phyloP scores from a whole-genome alignment of 2,113 vertebrate species.

The Erythrolamprus reginae region DNA sequence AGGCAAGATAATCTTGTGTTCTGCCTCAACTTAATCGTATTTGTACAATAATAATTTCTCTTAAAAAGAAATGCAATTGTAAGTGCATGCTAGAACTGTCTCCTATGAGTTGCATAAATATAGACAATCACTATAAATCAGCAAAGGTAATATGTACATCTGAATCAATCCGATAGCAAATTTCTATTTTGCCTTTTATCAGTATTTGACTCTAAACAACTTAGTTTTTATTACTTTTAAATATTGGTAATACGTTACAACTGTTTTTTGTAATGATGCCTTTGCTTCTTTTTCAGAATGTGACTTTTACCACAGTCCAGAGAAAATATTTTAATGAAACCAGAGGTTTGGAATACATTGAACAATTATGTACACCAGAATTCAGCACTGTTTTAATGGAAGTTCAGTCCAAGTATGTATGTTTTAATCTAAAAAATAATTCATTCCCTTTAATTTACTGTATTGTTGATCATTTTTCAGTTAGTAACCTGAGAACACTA shows the following conservation, averaged over 20 bases:
- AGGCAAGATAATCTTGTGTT: background rate
- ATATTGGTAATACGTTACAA: background rate
- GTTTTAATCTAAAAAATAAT: background rate
- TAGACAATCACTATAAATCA: background rate
- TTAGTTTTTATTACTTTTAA: background rate
- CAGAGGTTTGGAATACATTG: constrained; percentile 93
- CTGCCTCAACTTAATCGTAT: background rate
- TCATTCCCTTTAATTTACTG: background rate
- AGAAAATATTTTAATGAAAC: constrained; percentile 95
- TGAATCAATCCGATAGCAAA: background rate
- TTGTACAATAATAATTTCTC: background rate
- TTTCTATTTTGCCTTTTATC: background rate
- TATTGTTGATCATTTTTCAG: background rate
- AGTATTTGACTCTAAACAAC: background rate
- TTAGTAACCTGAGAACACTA: background rate
- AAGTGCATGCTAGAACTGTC: background rate
- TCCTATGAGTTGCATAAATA: background rate
- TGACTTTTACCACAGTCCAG: constrained; percentile 85
- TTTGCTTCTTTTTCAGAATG: constrained; percentile 69
- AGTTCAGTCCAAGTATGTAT: constrained; percentile 88
- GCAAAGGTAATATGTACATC: background rate
- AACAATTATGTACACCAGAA: constrained; percentile 87
- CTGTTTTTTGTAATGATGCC: background rate
- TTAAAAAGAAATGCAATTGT: background rate
- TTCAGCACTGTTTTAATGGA: constrained; percentile 90